phyloP scores from a whole-genome alignment of 2,113 vertebrate genomes.

The Tragulus kanchil region DNA sequence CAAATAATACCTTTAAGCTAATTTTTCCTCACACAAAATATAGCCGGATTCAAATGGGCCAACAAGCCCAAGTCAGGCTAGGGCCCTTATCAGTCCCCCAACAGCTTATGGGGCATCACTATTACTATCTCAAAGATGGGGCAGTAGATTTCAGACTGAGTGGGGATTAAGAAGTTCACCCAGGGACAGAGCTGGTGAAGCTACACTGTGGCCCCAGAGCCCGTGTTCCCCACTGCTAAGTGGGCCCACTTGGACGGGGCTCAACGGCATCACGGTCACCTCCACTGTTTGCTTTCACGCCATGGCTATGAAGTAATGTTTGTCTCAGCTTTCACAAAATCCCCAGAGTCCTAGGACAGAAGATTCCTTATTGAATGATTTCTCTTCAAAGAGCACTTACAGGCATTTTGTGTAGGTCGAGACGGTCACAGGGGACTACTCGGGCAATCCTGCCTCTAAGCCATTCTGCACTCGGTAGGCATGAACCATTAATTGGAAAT shows the following conservation, averaged over 20 bases:
- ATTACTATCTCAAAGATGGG: neutral
- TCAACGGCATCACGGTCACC: neutral
- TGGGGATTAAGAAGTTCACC: neutral
- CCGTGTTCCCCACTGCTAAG: neutral
- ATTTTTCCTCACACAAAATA: neutral
- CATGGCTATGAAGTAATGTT: neutral
- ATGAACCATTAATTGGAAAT: neutral
- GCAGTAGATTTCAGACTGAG: neutral
- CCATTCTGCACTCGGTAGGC: neutral
- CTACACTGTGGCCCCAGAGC: neutral
- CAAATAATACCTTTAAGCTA: neutral
- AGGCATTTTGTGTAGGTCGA: neutral
- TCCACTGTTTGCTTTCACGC: neutral
- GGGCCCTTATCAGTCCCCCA: neutral
- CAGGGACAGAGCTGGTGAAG: neutral
- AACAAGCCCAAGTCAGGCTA: neutral
- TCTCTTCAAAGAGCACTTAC: neutral
- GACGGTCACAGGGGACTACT: neutral
- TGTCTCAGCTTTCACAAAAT: neutral
- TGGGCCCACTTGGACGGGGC: fast-evolving
- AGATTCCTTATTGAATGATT: neutral
- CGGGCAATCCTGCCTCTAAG: neutral
- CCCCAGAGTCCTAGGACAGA: neutral
- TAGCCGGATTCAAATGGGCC: neutral
- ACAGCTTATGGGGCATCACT: neutral